Conservation (phyloP, 2,113 vertebrate species). For the Coregonus clupeaformis region DNA sequence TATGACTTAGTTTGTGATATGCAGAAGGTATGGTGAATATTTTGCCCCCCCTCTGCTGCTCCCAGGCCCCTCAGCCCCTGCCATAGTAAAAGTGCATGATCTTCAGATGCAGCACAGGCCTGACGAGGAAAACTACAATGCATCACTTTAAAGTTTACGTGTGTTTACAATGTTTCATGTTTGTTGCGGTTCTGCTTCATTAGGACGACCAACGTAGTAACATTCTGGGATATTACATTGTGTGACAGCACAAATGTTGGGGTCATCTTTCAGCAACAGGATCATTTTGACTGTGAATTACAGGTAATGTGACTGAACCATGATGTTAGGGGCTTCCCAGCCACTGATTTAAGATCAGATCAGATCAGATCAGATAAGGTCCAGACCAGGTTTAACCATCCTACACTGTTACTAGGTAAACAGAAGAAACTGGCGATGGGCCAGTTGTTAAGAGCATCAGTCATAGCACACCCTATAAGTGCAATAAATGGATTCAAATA, state of each 20-base stretch:
- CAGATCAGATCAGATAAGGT: too few relatives aligned
- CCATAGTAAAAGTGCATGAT: conserved; percentile 1
- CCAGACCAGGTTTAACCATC: not conserved
- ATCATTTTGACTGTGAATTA: conserved; percentile 45
- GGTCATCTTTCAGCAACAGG: conserved; percentile 25
- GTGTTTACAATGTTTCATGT: conserved; percentile 37
- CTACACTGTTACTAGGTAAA: too few relatives aligned
- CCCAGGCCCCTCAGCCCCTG: not conserved
- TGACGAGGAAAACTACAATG: not conserved
- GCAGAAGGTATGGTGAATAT: too few relatives aligned
- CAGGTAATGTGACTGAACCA: conserved; percentile 59
- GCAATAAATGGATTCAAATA: too few relatives aligned
- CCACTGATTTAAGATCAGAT: conserved; percentile 42
- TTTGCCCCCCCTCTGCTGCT: not conserved
- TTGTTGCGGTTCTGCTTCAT: conserved; percentile 22
- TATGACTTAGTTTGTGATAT: too few relatives aligned
- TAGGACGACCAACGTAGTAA: conserved; percentile 1
- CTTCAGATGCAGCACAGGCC: conserved; percentile 35
- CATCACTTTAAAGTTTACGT: conserved; percentile 35
- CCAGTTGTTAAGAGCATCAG: too few relatives aligned
- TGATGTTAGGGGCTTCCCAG: conserved; percentile 60
- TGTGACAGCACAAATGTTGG: not conserved
- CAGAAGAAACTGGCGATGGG: too few relatives aligned
- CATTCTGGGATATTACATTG: not conserved
- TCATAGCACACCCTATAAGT: too few relatives aligned